Evolutionary conservation across 2,113 vertebrate species (phyloP).

Genomic region (Smithornis capensis): DNA sequence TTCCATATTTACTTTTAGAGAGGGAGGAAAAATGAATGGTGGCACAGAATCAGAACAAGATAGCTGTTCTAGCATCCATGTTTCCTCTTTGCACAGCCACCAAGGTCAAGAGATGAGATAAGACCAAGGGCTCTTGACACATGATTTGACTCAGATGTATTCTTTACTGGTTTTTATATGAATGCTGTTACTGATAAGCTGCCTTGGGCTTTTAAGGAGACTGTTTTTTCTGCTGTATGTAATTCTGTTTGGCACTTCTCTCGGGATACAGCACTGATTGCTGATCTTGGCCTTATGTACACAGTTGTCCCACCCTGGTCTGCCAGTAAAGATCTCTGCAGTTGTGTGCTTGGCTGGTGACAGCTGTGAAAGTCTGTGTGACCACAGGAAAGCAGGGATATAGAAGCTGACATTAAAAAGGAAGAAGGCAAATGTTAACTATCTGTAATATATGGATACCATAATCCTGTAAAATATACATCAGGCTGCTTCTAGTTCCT

Average conservation of each 20-base stretch:
- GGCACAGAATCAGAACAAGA: not conserved
- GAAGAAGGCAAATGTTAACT: not conserved
- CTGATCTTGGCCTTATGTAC: not conserved
- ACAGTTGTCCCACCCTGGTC: not conserved
- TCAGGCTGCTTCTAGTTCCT: not conserved
- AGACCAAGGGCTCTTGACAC: not conserved
- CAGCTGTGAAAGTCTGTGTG: not conserved
- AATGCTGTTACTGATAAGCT: not conserved
- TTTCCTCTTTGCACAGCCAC: not conserved
- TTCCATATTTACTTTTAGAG: rapidly evolving
- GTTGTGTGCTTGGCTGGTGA: not conserved
- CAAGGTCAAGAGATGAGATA: not conserved
- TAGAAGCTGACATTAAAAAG: not conserved
- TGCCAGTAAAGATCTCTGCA: not conserved
- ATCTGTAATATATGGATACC: not conserved
- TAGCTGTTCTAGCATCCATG: not conserved
- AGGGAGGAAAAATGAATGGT: not conserved
- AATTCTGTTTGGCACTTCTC: not conserved
- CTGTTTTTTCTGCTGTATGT: not conserved
- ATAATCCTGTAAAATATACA: not conserved
- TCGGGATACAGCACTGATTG: not conserved
- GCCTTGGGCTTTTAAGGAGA: not conserved
- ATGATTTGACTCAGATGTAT: not conserved
- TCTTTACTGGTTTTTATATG: not conserved
- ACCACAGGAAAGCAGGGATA: not conserved